Percentiles rank a stretch among this genome's conserved stretches.
phyloP scores from a whole-genome alignment of 2,113 vertebrate genomes.

The Apteryx owenii region DNA sequence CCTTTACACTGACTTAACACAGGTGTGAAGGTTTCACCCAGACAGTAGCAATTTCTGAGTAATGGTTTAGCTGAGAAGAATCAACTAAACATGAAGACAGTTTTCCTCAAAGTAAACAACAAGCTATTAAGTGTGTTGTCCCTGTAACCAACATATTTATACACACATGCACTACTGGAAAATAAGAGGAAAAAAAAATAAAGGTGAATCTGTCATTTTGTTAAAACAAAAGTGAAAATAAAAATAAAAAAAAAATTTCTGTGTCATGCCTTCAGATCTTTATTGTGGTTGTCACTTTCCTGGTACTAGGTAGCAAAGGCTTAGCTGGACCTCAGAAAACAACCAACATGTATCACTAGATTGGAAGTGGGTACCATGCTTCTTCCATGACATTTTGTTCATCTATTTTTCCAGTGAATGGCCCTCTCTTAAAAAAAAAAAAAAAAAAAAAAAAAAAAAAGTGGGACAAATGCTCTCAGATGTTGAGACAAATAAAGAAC shows the following conservation, averaged over 20 bases:
- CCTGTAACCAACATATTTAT: not conserved
- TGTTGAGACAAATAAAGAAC: not conserved
- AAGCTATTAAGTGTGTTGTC: not conserved
- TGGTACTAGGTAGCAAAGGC: not conserved
- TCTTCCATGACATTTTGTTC: not conserved
- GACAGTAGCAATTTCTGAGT: not conserved
- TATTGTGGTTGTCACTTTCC: not conserved
- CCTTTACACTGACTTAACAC: not conserved
- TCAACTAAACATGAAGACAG: not conserved
- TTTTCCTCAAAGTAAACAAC: not conserved
- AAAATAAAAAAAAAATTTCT: not conserved
- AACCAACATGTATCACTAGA: not conserved
- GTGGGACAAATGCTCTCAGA: not conserved
- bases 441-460: too few relatives aligned
- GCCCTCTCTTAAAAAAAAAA: not conserved
- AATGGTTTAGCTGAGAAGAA: not conserved
- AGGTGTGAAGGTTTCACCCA: not conserved
- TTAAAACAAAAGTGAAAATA: not conserved
- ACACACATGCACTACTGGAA: not conserved
- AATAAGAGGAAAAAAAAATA: not conserved
- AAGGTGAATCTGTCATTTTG: not conserved
- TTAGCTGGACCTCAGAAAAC: not conserved
- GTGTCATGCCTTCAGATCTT: not conserved
- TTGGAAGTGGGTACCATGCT: not conserved
- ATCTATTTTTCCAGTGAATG: not conserved